Evolutionary conservation across 2,113 vertebrate species (phyloP).

Genomic region (Argyrosomus japonicus): DNA sequence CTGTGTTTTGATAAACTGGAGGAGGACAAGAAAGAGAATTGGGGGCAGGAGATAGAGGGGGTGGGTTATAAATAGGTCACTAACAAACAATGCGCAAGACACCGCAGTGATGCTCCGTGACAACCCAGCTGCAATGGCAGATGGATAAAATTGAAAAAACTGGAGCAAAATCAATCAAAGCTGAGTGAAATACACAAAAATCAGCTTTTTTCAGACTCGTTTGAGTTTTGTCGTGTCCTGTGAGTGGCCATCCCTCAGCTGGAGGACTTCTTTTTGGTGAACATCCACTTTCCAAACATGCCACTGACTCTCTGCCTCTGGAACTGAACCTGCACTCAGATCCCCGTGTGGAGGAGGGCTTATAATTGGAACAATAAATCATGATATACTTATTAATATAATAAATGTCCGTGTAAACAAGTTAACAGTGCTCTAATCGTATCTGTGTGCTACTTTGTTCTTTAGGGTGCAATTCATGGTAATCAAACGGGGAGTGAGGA

Average conservation of each 20-base stretch:
- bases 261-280: background rate
- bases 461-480: conserved; percentile 1
- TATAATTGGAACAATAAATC: background rate
- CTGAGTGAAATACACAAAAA: background rate
- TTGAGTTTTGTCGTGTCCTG: background rate
- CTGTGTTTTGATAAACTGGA: conserved; percentile 67
- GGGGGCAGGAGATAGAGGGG: conserved; percentile 66
- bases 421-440: background rate
- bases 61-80: conserved; percentile 82
- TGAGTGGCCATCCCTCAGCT: background rate
- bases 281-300: background rate
- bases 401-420: conserved; percentile 8
- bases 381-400: conserved; percentile 1
- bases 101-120: conserved; percentile 69
- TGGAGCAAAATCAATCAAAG: conserved; percentile 67
- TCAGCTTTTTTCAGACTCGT: background rate
- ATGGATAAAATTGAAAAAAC: conserved; percentile 72
- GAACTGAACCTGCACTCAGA: background rate
- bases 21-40: conserved; percentile 60
- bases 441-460: conserved; percentile 15
- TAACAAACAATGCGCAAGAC: conserved; percentile 57
- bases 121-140: conserved; percentile 78
- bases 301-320: background rate
- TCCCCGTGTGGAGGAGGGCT: background rate
- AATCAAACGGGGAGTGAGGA: conserved; percentile 17